phyloP scores from a whole-genome alignment of 2,888 invertebrate genomes.

The Meta bourneti region DNA sequence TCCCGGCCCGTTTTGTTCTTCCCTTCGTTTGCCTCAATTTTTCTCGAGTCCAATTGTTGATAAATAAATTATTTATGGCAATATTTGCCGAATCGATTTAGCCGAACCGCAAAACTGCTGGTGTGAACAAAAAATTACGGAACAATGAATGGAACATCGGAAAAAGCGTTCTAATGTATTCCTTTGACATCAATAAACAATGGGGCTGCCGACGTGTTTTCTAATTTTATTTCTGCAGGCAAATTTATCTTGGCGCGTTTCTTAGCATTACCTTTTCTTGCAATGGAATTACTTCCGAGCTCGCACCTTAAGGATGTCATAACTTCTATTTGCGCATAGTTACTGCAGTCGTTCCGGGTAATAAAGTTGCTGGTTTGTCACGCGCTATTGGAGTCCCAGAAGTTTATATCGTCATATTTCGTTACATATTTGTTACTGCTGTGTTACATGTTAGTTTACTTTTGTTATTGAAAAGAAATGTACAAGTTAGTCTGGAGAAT shows the following conservation, averaged over 20 bases:
- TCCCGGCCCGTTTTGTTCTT: neutral
- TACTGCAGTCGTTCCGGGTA: neutral
- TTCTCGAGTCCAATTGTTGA: conserved; percentile 17
- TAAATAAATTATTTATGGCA: conserved; percentile 55
- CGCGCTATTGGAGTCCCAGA: neutral
- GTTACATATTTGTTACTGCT: neutral
- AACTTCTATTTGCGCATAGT: neutral
- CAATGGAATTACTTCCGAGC: neutral
- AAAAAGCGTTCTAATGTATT: conserved; percentile 30
- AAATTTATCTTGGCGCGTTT: neutral
- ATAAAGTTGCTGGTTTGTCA: neutral
- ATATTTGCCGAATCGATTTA: conserved; percentile 47
- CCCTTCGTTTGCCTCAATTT: neutral
- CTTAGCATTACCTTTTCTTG: neutral
- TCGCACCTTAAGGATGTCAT: neutral
- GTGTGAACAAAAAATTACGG: neutral
- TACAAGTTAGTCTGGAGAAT: too few relatives aligned
- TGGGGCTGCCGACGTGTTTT: conserved; percentile 9
- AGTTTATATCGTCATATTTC: neutral
- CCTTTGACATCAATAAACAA: conserved; percentile 43
- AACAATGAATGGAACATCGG: neutral
- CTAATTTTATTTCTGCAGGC: conserved; percentile 17
- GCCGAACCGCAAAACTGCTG: conserved; percentile 1
- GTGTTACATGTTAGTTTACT: neutral
- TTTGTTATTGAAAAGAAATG: neutral